Conservation (phyloP, 2,888 invertebrate genomes). For the Pharmacophagus antenor region DNA sequence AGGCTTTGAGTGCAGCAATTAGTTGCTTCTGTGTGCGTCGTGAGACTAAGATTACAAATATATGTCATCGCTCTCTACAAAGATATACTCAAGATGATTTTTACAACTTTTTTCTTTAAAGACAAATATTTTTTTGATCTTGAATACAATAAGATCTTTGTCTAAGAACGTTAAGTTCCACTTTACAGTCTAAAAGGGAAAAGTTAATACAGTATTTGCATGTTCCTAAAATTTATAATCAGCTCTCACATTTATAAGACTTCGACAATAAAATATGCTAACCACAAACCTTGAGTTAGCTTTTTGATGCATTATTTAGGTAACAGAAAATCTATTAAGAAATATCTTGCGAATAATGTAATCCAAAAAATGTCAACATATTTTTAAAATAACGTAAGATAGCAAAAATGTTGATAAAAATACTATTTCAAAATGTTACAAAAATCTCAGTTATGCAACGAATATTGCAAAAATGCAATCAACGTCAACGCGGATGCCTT, state of each 20-base stretch:
- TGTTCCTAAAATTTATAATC: too few relatives aligned
- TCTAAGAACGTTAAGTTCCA: too few relatives aligned
- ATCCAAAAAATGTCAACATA: too few relatives aligned
- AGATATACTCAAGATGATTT: neutral
- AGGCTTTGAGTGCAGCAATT: slow-evolving; percentile 63
- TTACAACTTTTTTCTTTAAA: neutral
- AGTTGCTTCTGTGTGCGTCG: slow-evolving; percentile 54
- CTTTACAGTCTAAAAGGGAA: too few relatives aligned
- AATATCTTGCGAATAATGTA: too few relatives aligned
- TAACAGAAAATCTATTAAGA: neutral
- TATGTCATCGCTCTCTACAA: slow-evolving; percentile 28
- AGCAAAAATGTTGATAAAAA: slow-evolving; percentile 1
- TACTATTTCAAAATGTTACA: slow-evolving; percentile 3
- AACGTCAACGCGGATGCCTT: slow-evolving; percentile 14
- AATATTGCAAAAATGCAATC: slow-evolving; percentile 21
- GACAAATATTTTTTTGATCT: neutral
- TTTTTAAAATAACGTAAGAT: too few relatives aligned
- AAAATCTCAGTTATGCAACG: slow-evolving; percentile 13
- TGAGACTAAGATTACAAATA: slow-evolving; percentile 36
- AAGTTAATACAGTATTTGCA: too few relatives aligned
- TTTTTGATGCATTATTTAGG: neutral
- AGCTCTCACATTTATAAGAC: too few relatives aligned
- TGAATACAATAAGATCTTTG: too few relatives aligned
- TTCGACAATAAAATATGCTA: too few relatives aligned
- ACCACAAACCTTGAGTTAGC: too few relatives aligned